Base-by-base conservation (phyloP, 2,797 vertebrate species). In the Thaleichthys pacificus region DNA sequence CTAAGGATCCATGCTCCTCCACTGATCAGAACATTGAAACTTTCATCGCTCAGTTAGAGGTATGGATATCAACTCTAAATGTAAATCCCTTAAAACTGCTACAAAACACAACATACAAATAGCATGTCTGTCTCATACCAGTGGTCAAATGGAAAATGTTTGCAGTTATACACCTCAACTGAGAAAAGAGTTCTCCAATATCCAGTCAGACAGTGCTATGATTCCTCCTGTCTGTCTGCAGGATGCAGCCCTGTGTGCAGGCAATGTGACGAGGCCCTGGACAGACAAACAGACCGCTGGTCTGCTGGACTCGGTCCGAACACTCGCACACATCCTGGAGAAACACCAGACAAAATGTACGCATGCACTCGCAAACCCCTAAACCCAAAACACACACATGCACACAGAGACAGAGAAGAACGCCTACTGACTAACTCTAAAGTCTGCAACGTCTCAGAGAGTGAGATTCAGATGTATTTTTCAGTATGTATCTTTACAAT, bases 341-440 rank as follows among this genome's bases (percentile, higher is more conserved):
- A 73, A 67, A 35, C 79, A 82, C 0, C 85, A 87, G 69, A 79
- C 81, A 77, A 76, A n/a, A 67, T 72, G 82, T 84, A 69, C 66
- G 78, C 83, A 58, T 54, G 68, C 3, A 2, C 17, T 5, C 15
- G 15, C 21, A 61, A 15, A 7, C 38, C 15, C 15, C 7, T 8
- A 35, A 6, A 8, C 5, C 35, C 35, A 24, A 7, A 14, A 6
- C 24, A 56, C 9, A 69, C 28, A 8, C 30, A 1, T 17, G 32
- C 26, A 56, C 5, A 70, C 28, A 15, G 0, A 42, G 38, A 42
- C 38, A 42, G 38, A 47, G 11, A 14, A 42, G 1, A 38, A 42
- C 11, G 38, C 38, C 38, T 47, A 14, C 42, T 47, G 42, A 47
- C 9, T 14, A 47, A 14, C 2, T 12, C 42, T 47, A 9, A 42